A percentile compares a stretch with the other conserved stretches of the same genome.
Conservation (phyloP, 2,888 invertebrate species). For the Drosophila pseudotalamancana region DNA sequence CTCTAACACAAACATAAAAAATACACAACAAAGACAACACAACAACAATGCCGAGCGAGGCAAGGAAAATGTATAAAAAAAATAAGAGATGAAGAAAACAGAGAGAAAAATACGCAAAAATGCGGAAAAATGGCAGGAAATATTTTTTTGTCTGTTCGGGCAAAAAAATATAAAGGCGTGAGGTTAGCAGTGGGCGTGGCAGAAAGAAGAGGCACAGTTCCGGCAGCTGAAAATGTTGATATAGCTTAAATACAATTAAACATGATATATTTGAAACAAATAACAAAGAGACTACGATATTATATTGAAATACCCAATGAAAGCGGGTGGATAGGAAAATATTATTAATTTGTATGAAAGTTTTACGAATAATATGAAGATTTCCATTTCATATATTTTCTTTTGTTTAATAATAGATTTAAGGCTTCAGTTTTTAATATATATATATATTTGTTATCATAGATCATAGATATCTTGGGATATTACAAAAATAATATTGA, state of each 20-base stretch:
- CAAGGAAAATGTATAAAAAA: conserved; percentile 55
- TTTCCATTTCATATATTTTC: too few species aligned
- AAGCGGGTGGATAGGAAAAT: too few species aligned
- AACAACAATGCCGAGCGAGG: conserved; percentile 38
- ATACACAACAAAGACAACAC: conserved; percentile 52
- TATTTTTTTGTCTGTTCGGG: conserved; percentile 50
- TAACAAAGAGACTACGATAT: neutral
- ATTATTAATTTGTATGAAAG: too few species aligned
- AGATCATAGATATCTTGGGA: too few species aligned
- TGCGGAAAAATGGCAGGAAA: conserved; percentile 58
- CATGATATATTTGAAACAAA: conserved; percentile 21
- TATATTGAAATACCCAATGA: neutral
- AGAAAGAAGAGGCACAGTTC: neutral
- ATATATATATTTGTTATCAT: too few species aligned
- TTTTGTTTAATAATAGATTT: too few species aligned
- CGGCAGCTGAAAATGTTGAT: conserved; percentile 13
- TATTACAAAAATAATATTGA: too few species aligned
- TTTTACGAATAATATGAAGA: too few species aligned
- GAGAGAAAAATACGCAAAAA: conserved; percentile 73
- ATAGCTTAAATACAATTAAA: conserved; percentile 43
- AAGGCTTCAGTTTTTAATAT: too few species aligned
- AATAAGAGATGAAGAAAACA: conserved; percentile 33
- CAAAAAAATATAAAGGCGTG: conserved; percentile 32
- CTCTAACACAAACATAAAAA: conserved; percentile 38
- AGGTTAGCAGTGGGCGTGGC: conserved; percentile 6